phyloP scores from a whole-genome alignment of 1,140 invertebrate genomes.

The Ostrea edulis region DNA sequence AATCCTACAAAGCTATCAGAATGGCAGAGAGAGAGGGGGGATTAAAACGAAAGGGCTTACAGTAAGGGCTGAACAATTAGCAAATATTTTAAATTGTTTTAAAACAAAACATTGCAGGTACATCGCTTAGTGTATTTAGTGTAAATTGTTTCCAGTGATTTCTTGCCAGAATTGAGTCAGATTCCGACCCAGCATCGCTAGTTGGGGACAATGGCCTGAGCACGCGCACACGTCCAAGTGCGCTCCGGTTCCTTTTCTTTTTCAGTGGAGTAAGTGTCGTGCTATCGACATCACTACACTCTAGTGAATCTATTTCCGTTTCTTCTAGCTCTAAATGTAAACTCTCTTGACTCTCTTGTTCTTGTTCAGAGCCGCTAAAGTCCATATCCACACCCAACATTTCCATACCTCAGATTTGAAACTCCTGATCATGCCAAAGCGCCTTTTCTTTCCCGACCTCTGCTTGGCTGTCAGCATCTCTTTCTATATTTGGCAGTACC shows the following conservation, averaged over 20 bases:
- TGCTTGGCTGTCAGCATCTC: conserved; percentile 14
- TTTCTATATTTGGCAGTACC: conserved; percentile 25
- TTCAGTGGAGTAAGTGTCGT: not conserved
- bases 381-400: not conserved
- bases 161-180: conserved; percentile 7
- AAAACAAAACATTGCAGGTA: too few relatives aligned
- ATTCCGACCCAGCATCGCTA: not conserved
- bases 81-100: too few relatives aligned
- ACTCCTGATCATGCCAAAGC: not conserved
- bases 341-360: conserved; percentile 7
- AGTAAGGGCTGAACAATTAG: too few relatives aligned
- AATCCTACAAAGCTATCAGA: too few relatives aligned
- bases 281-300: not conserved
- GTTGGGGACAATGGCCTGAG: not conserved
- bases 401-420: not conserved
- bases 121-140: too few relatives aligned
- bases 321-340: conserved; percentile 19
- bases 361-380: not conserved
- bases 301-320: not conserved
- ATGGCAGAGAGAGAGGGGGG: too few relatives aligned
- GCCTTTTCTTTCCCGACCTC: not conserved
- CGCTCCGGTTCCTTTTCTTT: not conserved
- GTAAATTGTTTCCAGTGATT: not conserved
- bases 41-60: too few relatives aligned
- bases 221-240: not conserved